Conservation (phyloP, 2,113 vertebrate species). For the Macrotus californicus region DNA sequence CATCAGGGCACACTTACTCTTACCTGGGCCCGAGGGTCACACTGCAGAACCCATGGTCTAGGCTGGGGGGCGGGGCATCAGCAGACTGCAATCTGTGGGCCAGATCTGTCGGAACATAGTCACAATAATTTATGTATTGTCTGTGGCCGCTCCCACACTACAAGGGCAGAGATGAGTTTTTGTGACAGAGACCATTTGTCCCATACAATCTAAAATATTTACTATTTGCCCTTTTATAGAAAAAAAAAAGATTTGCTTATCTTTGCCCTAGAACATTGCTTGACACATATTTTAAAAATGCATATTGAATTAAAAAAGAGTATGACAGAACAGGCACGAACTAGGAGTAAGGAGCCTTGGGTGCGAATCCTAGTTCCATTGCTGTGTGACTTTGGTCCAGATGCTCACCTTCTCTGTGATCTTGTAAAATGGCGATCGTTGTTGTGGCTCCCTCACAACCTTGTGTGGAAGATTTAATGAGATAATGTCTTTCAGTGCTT, state of each 20-base stretch:
- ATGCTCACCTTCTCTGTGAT: neutral
- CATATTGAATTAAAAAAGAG: neutral
- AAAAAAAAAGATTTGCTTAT: neutral
- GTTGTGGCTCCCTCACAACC: neutral
- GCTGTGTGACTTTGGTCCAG: neutral
- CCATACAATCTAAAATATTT: neutral
- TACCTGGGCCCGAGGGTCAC: neutral
- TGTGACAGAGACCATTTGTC: neutral
- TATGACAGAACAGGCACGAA: neutral
- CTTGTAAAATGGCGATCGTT: neutral
- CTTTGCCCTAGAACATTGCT: neutral
- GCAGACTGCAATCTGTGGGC: neutral
- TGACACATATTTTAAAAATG: neutral
- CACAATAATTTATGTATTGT: neutral
- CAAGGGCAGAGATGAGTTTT: neutral
- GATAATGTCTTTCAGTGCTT: neutral
- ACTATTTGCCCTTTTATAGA: neutral
- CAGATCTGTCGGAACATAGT: neutral
- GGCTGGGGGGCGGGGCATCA: no score
- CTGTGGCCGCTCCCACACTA: neutral
- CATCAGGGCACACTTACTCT: neutral
- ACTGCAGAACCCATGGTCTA: neutral
- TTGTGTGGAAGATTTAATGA: neutral
- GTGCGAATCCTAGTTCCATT: neutral
- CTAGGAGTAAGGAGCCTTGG: neutral